Evolutionary conservation across 2,888 invertebrate species (phyloP).

Genomic region (Scaptomyza tumidula): DNA sequence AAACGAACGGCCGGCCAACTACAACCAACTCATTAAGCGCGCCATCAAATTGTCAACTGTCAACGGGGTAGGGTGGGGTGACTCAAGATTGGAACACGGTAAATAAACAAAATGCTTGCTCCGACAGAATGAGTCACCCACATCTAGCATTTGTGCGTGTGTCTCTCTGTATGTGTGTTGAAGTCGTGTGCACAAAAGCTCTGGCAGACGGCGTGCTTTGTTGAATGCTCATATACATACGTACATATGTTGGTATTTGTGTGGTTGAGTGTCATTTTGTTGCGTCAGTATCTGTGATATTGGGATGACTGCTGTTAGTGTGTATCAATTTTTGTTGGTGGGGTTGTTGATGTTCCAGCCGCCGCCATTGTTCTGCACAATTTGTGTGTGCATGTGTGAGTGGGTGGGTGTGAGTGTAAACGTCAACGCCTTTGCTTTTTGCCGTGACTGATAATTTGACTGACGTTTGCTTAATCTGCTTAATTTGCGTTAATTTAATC

Average conservation of each 20-base stretch:
- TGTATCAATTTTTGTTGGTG: conserved; percentile 70
- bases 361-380: conserved; percentile 59
- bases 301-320: conserved; percentile 28
- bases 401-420: conserved; percentile 34
- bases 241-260: background rate
- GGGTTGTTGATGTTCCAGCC: conserved; percentile 40
- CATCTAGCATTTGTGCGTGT: conserved; percentile 30
- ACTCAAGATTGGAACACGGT: conserved; percentile 21
- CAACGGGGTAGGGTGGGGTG: conserved; percentile 37
- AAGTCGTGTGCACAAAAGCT: conserved; percentile 40
- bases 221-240: conserved; percentile 1
- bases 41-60: conserved; percentile 19
- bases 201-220: conserved; percentile 53
- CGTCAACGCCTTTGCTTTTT: conserved; percentile 68
- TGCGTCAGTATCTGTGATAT: conserved; percentile 45
- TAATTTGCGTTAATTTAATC: conserved; percentile 76
- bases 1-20: conserved; percentile 6
- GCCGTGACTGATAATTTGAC: conserved; percentile 65
- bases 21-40: conserved; percentile 42
- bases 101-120: conserved; percentile 17
- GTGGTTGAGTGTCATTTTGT: conserved; percentile 22
- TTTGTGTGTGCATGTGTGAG: conserved; percentile 30
- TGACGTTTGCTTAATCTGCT: conserved; percentile 70
- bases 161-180: conserved; percentile 8
- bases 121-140: conserved; percentile 42